Conservation (phyloP, 1,140 invertebrate genomes). For the Notospermus geniculatus region DNA sequence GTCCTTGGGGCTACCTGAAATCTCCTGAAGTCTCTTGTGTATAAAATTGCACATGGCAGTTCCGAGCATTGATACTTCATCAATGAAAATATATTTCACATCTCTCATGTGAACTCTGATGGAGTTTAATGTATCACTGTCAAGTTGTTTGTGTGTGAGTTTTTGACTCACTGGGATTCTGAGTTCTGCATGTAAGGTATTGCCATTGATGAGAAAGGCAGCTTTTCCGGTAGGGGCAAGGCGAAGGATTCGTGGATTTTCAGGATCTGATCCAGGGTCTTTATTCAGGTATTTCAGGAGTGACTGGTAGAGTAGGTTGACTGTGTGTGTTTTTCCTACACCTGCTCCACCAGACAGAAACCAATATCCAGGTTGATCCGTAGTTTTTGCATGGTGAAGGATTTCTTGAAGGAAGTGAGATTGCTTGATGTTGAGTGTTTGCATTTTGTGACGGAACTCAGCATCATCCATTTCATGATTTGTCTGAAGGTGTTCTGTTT, state of each 20-base stretch:
- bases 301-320: too few species aligned
- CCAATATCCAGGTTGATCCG: neutral
- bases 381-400: neutral
- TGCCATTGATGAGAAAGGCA: too few species aligned
- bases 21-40: too few species aligned
- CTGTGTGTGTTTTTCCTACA: neutral
- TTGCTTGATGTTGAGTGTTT: neutral
- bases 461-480: neutral
- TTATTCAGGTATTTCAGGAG: too few species aligned
- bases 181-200: too few species aligned
- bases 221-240: too few species aligned
- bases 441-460: neutral
- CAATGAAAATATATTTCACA: slow-evolving; percentile 25
- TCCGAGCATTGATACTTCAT: slow-evolving; percentile 33
- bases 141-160: slow-evolving; percentile 24
- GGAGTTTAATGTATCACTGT: slow-evolving; percentile 22
- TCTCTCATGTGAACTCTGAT: slow-evolving; percentile 10
- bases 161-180: too few species aligned
- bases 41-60: slow-evolving; percentile 26
- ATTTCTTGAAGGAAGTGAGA: neutral
- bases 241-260: too few species aligned
- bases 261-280: too few species aligned
- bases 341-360: neutral
- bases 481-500: neutral
- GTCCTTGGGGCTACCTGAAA: too few species aligned